Conservation (phyloP, 1,140 invertebrate species). For the Drosophila orosa region DNA sequence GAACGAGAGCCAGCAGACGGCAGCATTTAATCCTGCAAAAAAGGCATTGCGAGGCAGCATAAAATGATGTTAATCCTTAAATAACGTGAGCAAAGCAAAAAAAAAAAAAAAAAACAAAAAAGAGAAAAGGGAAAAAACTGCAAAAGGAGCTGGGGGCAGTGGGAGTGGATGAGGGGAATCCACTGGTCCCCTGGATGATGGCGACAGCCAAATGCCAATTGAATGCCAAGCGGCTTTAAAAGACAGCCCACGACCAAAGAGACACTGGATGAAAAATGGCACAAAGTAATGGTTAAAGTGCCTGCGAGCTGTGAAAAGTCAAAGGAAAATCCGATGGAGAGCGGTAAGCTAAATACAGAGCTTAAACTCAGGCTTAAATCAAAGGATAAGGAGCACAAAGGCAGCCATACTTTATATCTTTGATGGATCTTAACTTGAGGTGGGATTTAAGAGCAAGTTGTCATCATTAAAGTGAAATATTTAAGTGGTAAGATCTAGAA, state of each 20-base stretch:
- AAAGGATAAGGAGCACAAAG: conserved; percentile 31
- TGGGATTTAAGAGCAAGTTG: conserved; percentile 1
- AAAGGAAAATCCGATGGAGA: conserved; percentile 20
- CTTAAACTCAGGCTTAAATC: conserved; percentile 36
- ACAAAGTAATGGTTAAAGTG: conserved; percentile 25
- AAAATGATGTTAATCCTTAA: conserved; percentile 82
- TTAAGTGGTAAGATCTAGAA: background rate
- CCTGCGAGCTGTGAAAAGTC: conserved; percentile 22
- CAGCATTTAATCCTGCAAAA: conserved; percentile 81
- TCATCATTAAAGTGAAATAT: background rate
- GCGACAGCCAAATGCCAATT: conserved; percentile 80
- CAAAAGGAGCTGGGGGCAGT: background rate
- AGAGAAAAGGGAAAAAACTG: too few relatives aligned
- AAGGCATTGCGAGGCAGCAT: conserved; percentile 77
- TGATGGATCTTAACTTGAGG: background rate
- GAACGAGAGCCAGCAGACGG: conserved; percentile 40
- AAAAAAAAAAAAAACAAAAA: conserved; percentile 7
- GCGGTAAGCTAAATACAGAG: conserved; percentile 9
- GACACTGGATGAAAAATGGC: conserved; percentile 35
- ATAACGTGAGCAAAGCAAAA: conserved; percentile 64
- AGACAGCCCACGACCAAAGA: conserved; percentile 28
- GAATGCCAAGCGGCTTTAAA: conserved; percentile 79
- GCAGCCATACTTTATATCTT: background rate
- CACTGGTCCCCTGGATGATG: conserved; percentile 46
- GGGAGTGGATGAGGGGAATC: background rate